Evolutionary conservation across 2,113 vertebrate genomes (phyloP), one percentile per base, ranked within the genome.

Genomic region (Cinclus mexicanus): DNA sequence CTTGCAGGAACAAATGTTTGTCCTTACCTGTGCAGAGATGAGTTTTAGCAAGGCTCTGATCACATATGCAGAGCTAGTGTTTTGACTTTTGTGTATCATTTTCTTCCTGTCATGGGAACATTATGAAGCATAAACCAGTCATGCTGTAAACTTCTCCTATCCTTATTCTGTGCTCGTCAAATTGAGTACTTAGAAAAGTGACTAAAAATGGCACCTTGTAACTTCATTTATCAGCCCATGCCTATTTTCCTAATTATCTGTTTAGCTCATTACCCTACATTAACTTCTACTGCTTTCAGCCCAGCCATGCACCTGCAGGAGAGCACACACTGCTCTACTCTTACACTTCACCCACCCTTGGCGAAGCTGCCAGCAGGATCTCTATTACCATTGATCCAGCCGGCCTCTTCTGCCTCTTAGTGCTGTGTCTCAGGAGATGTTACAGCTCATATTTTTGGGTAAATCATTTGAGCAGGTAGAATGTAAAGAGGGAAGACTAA

Each of bases 131-230:
- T 50, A 79, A 83, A 65, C n/a, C 44, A 55, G n/a, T 91, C 29
- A 11, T 29, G 44, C 64, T 87, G 41, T 88, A 91, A 78, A 80
- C 63, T 89, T 94, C 42, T 92, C 39, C 55, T 11, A 1, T 91
- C 75, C 44, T 67, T 86, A 52, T 81, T 95, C 85, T 31, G 47
- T 86, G 42, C 76, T 92, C 85, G 89, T 90, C 76, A 78, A 2
- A 88, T 94, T 96, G 42, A 50, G 39, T 91, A 82, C 80, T 91
- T 89, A 82, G 63, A 86, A 91, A 92, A 94, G 83, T 35, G 64
- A 86, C 87, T 93, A 75, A 95, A 97, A 94, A 93, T 90, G 84
- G 49, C 72, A 94, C 44, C 91, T 96, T 96, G 83, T 88, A 91
- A 86, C 84, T 94, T 91, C 60, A 60, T 82, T 92, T 90, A 86